Evolutionary conservation across 2,888 invertebrate genomes (phyloP).

Genomic region (Tanypteryx hageni): DNA sequence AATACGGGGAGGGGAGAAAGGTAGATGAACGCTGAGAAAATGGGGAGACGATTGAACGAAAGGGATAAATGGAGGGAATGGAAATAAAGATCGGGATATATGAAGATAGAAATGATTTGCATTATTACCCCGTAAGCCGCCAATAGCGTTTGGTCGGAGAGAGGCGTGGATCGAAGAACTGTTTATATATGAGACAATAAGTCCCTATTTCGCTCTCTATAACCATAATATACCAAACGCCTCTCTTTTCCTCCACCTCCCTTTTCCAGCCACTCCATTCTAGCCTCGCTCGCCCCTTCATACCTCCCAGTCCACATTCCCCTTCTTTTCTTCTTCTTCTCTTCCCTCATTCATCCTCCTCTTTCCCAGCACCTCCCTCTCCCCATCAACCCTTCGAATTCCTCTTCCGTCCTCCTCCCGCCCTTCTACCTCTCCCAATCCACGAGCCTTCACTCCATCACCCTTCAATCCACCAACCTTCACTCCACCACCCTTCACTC

Average conservation of each 20-base stretch:
- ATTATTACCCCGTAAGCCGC: too few species aligned
- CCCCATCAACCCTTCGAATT: background rate
- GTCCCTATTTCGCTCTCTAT: background rate
- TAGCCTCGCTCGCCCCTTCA: background rate
- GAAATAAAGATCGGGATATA: too few species aligned
- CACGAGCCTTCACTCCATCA: background rate
- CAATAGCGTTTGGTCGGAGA: background rate
- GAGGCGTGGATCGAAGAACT: background rate
- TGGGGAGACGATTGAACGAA: too few species aligned
- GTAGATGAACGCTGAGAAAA: too few species aligned
- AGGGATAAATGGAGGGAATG: too few species aligned
- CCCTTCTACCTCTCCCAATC: background rate
- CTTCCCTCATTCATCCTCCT: background rate
- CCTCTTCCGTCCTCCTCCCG: background rate
- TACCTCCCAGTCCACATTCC: background rate
- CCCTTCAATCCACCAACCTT: background rate
- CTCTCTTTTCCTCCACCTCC: background rate
- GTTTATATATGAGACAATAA: background rate
- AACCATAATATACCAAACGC: background rate
- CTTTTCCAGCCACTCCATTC: background rate
- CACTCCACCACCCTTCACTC: background rate
- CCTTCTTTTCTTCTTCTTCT: background rate
- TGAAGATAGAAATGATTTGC: too few species aligned
- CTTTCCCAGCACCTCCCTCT: background rate
- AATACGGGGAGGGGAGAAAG: too few species aligned